A percentile compares a stretch with the other conserved stretches of the same genome.
These are phyloP conservation scores for Chloropsis hardwickii DNA, from an alignment of 2,113 vertebrate species.

Conservation along the genomic window DNA sequence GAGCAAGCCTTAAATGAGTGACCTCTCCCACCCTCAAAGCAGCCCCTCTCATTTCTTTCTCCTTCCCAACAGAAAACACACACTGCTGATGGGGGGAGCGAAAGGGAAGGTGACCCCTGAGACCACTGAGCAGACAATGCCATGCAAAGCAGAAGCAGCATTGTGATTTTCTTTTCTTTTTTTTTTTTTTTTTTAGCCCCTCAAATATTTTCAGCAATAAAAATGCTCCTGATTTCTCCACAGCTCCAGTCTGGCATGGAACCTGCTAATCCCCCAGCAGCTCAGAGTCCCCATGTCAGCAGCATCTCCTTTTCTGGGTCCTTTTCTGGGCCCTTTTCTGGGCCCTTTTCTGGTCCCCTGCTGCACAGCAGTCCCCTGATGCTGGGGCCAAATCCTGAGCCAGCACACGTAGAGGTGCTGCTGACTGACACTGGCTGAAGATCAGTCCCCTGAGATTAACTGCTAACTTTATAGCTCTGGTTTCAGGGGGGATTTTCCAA, in stretches of 20 bases:
- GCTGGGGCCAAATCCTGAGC: not conserved
- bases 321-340: not conserved
- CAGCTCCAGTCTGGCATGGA: not conserved
- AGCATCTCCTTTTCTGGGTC: not conserved
- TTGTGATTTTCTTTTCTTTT: rapidly evolving
- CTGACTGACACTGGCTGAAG: not conserved
- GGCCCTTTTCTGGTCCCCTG: not conserved
- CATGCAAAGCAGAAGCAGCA: not conserved
- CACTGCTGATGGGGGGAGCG: rapidly evolving
- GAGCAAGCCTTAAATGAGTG: not conserved
- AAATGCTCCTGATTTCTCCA: not conserved
- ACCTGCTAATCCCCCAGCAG: not conserved
- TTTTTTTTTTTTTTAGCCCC: not conserved
- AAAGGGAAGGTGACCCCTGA: not conserved
- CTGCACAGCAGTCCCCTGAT: not conserved
- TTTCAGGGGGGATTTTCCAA: not conserved
- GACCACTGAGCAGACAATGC: not conserved
- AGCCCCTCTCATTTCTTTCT: not conserved
- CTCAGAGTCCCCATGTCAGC: not conserved
- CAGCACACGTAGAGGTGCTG: not conserved
- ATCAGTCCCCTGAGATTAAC: not conserved
- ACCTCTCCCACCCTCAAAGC: not conserved
- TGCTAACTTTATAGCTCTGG: not conserved
- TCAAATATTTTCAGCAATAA: not conserved
- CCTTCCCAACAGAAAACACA: not conserved